A percentile compares a stretch with the other conserved stretches of the same genome.
Evolutionary conservation across 2,888 invertebrate species (phyloP).

Genomic region (Saturnia japonica): DNA sequence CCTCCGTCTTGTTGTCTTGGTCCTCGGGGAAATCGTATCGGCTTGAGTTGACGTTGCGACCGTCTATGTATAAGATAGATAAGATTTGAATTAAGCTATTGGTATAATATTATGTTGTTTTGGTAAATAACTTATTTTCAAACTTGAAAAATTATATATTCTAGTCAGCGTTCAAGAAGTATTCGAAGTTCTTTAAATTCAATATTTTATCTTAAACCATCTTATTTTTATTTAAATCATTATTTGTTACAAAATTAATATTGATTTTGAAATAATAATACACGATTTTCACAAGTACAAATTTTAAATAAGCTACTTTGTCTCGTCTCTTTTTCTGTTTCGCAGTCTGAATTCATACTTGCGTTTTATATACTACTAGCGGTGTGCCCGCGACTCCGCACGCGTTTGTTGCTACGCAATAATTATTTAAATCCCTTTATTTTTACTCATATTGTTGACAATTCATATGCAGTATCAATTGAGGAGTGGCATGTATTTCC

Average conservation of each 20-base stretch:
- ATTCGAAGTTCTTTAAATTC: neutral
- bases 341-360: no score
- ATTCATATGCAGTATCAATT: no score
- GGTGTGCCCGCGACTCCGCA: no score
- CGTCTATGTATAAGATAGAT: conserved; percentile 50
- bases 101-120: neutral
- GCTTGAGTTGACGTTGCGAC: conserved; percentile 60
- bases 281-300: no score
- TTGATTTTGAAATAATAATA: neutral
- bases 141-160: neutral
- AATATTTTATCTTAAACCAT: neutral
- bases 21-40: conserved; percentile 70
- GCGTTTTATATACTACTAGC: no score
- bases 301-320: no score
- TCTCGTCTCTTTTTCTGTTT: no score
- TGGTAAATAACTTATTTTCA: neutral
- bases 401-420: no score
- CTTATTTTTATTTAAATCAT: neutral
- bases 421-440: no score
- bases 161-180: neutral
- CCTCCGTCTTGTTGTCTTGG: conserved; percentile 50
- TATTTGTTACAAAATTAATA: neutral
- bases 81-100: conserved; percentile 21
- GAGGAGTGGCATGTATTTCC: no score
- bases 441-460: no score